Conservation (phyloP, 2,888 invertebrate genomes). For the Rhagophthalmus giganteus region DNA sequence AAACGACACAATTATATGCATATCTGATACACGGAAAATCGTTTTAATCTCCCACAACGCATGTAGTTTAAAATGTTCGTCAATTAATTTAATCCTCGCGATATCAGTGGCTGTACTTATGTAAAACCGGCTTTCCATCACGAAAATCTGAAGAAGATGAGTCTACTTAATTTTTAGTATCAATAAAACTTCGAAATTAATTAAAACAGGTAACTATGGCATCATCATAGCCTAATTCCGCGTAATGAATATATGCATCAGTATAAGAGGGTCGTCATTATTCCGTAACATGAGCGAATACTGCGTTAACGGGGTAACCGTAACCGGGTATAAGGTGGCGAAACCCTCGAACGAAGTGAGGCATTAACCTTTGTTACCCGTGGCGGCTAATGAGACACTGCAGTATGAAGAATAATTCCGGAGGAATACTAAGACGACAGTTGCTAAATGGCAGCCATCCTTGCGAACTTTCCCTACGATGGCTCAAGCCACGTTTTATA, state of each 20-base stretch:
- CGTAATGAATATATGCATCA: slow-evolving; percentile 19
- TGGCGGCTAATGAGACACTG: slow-evolving; percentile 30
- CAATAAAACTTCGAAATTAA: slow-evolving; percentile 16
- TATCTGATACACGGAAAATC: slow-evolving; percentile 17
- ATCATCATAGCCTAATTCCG: slow-evolving; percentile 13
- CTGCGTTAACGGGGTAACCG: slow-evolving; percentile 23
- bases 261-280: slow-evolving; percentile 21
- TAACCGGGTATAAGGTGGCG: slow-evolving; percentile 24
- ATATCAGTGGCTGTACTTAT: neutral
- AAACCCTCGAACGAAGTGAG: slow-evolving; percentile 28
- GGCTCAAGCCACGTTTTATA: slow-evolving; percentile 41
- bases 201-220: slow-evolving; percentile 17
- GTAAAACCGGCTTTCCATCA: neutral
- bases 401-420: slow-evolving; percentile 45
- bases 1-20: slow-evolving; percentile 25
- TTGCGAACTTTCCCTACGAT: slow-evolving; percentile 45
- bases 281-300: slow-evolving; percentile 22
- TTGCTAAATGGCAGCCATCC: slow-evolving; percentile 49
- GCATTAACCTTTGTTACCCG: slow-evolving; percentile 30
- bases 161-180: neutral
- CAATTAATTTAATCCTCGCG: slow-evolving; percentile 4
- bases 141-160: slow-evolving; percentile 4
- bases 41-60: slow-evolving; percentile 4
- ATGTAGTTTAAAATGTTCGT: neutral
- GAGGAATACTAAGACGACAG: slow-evolving; percentile 42